Evolutionary conservation across 2,888 invertebrate genomes (phyloP).

Genomic region (Lymantria monacha): DNA sequence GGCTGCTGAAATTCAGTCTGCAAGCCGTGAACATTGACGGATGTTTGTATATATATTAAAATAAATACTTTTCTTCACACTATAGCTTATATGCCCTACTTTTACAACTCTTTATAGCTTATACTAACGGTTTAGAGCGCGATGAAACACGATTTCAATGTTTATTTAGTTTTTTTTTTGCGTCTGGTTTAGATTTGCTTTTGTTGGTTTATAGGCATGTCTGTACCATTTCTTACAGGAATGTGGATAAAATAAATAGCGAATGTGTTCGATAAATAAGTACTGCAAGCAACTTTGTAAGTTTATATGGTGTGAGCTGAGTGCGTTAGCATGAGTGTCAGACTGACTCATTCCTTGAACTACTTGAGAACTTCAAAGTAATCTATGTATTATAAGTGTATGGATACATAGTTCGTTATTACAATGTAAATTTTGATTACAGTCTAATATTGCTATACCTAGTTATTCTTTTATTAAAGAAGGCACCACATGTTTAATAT

Average conservation of each 20-base stretch:
- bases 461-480: too few species aligned
- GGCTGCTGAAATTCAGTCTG: slow-evolving; percentile 60
- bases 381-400: background rate
- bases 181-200: slow-evolving; percentile 35
- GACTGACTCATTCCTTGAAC: slow-evolving; percentile 5
- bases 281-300: slow-evolving; percentile 3
- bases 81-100: slow-evolving; percentile 39
- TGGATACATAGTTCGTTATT: background rate
- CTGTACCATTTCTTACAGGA: slow-evolving; percentile 21
- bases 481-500: too few species aligned
- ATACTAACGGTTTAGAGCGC: slow-evolving; percentile 35
- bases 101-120: slow-evolving; percentile 39
- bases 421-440: too few species aligned
- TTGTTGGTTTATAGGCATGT: slow-evolving; percentile 25
- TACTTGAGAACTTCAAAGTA: slow-evolving; percentile 3
- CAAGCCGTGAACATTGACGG: slow-evolving; percentile 46
- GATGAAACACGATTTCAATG: slow-evolving; percentile 37
- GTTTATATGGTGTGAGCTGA: slow-evolving; percentile 7
- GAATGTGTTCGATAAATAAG: slow-evolving; percentile 24
- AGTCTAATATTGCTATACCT: too few species aligned
- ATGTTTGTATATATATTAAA: slow-evolving; percentile 58
- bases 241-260: slow-evolving; percentile 32
- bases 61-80: slow-evolving; percentile 32
- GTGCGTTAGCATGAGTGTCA: background rate
- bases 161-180: slow-evolving; percentile 40